Evolutionary conservation across 2,888 invertebrate species (phyloP), one percentile per base, ranked within the genome.

Genomic region (Hypomecis punctinalis): DNA sequence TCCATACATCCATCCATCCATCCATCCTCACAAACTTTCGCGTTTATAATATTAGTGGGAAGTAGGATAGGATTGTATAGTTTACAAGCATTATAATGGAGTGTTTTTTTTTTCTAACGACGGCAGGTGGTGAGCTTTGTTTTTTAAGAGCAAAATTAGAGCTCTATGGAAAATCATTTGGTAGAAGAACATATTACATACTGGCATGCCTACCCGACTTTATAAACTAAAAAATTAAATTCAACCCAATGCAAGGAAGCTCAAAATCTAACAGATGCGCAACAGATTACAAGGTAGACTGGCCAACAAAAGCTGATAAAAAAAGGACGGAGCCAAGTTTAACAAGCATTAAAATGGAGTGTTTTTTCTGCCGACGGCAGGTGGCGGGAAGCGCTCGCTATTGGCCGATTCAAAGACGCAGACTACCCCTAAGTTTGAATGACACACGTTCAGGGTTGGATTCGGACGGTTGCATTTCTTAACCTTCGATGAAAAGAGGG

Each of bases 351-450:
- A 61, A 70, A 64, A 63, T 52, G 65, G 69, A 68, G 54, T 68
- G 63, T 70, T 75, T 71, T 71, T 72, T 68, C 11, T 57, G 57
- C 67, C 62, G 66, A 68, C 66, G 65, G 78, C 81, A 80, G 81
- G 79, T 81, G 81, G 72, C 65, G 59, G 58, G 47, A 66, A 61
- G 53, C 35, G 66, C 60, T 65, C 69, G 72, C 70, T 66, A 77
- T 81, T 81, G 76, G 79, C 46, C 72, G 73, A 55, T 66, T 78
- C 77, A 79, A 81, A 78, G 75, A 74, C 73, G 56, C 68, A 73
- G 63, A 65, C 76, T 70, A 76, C 77, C 80, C 81, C 72, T 74
- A 79, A 74, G 63, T 74, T 74, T 74, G 80, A 79, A 79, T 76
- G 71, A 75, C 74, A 77, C 63, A 70, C 70, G 62, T 10, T 4